Evolutionary conservation across 2,797 vertebrate genomes (phyloP), one percentile per base, ranked within the genome.

Genomic region (Sebastes hopkinsi): DNA sequence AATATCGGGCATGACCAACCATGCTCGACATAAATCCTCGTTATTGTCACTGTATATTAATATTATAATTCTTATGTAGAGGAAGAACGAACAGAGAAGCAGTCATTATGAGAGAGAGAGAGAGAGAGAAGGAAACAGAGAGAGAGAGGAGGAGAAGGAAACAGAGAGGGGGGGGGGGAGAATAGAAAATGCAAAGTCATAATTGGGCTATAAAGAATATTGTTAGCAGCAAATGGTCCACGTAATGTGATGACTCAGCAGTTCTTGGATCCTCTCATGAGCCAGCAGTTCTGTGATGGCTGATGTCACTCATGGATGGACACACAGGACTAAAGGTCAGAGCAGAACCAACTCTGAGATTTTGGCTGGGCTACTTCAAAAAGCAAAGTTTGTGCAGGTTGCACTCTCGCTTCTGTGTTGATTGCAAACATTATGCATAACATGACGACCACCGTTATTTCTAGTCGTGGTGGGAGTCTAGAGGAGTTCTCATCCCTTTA

Each of bases 131-230:
- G 32, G 32, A 34, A 34, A 34, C 10, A 23, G 29, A 13, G 59
- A 75, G 38, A 80, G 12, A 3, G 54, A 75, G n/a, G 25, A 38
- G 25, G 67, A 55, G 46, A 80, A 3, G 38, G 65, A 74, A 86
- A 78, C 64, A 5, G 36, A 59, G 66, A 12, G 30, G 13, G 25
- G 56, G 29, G 11, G 32, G 60, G 46, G 75, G 71, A 79, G 74
- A 88, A 73, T 11, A 34, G 79, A 83, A 89, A 86, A 90, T 77
- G 87, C 89, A 82, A 84, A 86, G 90, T 91, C 88, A 91, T 89
- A 91, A 91, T 80, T 80, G 82, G 75, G 75, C 88, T 64, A 80
- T 90, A 92, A 89, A 92, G 89, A 87, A 91, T 80, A 88, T 87
- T 84, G 84, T 90, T 85, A 87, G 82, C 84, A 75, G 85, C 71